phyloP scores from a whole-genome alignment of 2,888 invertebrate genomes.

The Romanomermis culicivorax region DNA sequence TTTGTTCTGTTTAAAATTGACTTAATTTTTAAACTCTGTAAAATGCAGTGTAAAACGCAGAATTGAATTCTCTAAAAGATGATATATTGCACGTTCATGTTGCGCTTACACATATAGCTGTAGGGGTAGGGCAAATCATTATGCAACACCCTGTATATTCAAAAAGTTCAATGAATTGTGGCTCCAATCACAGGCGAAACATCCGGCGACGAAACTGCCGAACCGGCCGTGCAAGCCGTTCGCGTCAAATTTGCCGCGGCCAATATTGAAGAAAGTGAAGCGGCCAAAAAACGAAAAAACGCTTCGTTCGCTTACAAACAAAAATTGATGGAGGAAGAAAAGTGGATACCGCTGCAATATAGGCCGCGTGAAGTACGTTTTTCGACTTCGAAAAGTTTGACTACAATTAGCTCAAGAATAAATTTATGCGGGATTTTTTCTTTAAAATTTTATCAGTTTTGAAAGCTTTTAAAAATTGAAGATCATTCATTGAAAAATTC shows the following conservation, averaged over 20 bases:
- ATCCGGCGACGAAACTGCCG: constrained; percentile 15
- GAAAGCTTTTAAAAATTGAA: not conserved
- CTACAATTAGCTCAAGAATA: too few species aligned
- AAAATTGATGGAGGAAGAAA: not conserved
- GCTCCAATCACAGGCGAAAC: too few species aligned
- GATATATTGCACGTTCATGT: not conserved
- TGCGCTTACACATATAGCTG: not conserved
- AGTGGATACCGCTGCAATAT: not conserved
- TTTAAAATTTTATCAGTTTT: not conserved
- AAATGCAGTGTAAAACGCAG: not conserved
- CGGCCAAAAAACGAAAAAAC: not conserved
- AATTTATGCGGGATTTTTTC: too few species aligned
- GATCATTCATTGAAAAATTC: too few species aligned
- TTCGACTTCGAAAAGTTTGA: too few species aligned
- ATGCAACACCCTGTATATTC: not conserved
- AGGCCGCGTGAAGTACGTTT: not conserved
- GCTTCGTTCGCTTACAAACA: not conserved
- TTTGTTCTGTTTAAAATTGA: not conserved
- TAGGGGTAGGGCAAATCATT: not conserved
- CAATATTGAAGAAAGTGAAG: not conserved
- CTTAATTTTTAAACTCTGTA: not conserved
- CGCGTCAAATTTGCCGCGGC: not conserved
- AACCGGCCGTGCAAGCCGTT: not conserved
- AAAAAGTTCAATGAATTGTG: too few species aligned
- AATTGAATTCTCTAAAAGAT: not conserved